Conservation (phyloP, 2,113 vertebrate species). For the Trachemys scripta region DNA sequence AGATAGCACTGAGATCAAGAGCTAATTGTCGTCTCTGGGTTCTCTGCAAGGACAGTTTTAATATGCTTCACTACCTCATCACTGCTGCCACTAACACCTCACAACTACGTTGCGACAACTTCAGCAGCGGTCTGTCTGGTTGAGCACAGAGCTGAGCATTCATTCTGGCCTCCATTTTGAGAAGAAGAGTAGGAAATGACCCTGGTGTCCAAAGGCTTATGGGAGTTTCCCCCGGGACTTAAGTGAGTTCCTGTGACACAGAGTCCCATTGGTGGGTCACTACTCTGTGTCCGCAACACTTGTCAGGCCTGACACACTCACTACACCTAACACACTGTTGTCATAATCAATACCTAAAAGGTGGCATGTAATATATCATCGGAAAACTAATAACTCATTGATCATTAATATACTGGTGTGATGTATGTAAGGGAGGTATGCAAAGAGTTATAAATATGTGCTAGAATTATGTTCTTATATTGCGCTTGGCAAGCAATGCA, state of each 20-base stretch:
- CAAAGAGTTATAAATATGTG: not conserved
- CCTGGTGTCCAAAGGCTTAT: not conserved
- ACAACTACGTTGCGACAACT: not conserved
- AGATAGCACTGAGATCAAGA: not conserved
- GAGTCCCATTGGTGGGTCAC: not conserved
- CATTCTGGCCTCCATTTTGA: not conserved
- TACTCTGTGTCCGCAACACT: not conserved
- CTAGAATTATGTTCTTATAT: not conserved
- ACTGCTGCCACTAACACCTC: not conserved
- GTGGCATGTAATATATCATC: not conserved
- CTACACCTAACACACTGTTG: not conserved
- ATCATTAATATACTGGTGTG: not conserved
- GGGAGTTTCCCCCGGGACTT: not conserved
- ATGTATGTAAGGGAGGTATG: not conserved
- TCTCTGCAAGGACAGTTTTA: not conserved
- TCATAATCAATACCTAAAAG: not conserved
- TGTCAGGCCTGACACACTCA: not conserved
- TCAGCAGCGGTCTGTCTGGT: not conserved
- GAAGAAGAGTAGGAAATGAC: not conserved
- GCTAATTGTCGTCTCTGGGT: not conserved
- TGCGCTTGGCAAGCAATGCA: not conserved
- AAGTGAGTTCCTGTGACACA: not conserved
- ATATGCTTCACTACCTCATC: not conserved
- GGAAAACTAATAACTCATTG: not conserved
- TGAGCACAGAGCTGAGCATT: not conserved